phyloP scores from a whole-genome alignment of 2,113 vertebrate species.

The Notothenia coriiceps region DNA sequence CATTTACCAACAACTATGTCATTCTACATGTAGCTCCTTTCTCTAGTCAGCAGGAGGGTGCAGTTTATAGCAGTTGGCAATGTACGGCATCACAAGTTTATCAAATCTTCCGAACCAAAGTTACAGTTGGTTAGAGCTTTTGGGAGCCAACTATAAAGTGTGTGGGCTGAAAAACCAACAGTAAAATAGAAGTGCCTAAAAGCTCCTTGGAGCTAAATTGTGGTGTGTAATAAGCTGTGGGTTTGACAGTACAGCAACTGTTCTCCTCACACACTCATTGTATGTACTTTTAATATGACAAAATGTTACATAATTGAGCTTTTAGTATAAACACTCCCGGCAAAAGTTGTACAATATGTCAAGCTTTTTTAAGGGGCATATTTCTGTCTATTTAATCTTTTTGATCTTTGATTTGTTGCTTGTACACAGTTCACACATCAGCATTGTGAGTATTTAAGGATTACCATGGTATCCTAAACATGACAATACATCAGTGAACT shows the following conservation, averaged over 20 bases:
- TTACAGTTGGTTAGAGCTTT: neutral
- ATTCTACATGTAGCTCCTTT: neutral
- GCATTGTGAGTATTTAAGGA: neutral
- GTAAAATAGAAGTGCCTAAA: constrained; percentile 8
- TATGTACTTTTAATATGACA: neutral
- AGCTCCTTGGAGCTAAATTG: neutral
- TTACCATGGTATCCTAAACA: neutral
- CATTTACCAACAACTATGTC: neutral
- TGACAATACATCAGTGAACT: neutral
- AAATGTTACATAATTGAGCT: neutral
- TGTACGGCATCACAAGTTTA: constrained; percentile 7
- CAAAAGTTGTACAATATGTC: no score
- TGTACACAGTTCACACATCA: neutral
- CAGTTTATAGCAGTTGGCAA: neutral
- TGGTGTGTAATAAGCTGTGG: neutral
- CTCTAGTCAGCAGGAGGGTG: constrained; percentile 4
- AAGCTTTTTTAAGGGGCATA: neutral
- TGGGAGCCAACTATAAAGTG: constrained; percentile 14
- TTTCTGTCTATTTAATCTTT: neutral
- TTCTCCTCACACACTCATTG: neutral
- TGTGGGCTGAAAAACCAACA: constrained; percentile 28
- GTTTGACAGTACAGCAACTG: neutral
- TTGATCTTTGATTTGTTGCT: no score
- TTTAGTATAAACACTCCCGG: neutral
- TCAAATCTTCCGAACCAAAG: neutral